These are phyloP conservation scores for Sycophila texana DNA, from an alignment of 2,888 invertebrate genomes.

Conservation along the genomic window DNA sequence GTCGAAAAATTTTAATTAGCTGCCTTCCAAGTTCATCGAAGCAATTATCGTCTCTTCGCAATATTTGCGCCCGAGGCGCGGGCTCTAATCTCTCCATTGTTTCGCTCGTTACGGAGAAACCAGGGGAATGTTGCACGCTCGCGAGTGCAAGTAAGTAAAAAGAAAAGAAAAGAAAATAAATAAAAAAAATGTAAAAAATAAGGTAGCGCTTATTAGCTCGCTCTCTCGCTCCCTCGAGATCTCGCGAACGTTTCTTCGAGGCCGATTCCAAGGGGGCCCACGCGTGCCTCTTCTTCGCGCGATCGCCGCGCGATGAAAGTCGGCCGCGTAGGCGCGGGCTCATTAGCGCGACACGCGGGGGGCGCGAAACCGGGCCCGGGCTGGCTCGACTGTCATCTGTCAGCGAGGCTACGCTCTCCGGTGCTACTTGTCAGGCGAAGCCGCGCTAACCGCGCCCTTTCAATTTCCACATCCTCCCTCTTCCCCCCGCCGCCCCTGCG, in stretches of 20 bases:
- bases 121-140: slow-evolving; percentile 18
- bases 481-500: not conserved
- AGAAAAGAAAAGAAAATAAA: too few species aligned
- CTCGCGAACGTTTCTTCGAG: not conserved
- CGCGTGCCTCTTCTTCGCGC: too few species aligned
- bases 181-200: not conserved
- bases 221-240: too few species aligned
- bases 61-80: not conserved
- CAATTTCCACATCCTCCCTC: slow-evolving; percentile 21
- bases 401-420: not conserved
- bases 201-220: slow-evolving; percentile 16
- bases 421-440: slow-evolving; percentile 28
- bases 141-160: not conserved
- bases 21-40: not conserved
- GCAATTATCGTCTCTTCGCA: not conserved
- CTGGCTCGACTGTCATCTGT: slow-evolving; percentile 36
- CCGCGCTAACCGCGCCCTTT: slow-evolving; percentile 17
- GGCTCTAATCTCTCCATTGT: slow-evolving; percentile 23
- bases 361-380: not conserved
- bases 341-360: slow-evolving; percentile 17
- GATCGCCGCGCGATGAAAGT: too few species aligned
- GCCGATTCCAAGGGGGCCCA: slow-evolving; percentile 8
- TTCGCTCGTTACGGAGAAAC: slow-evolving; percentile 9
- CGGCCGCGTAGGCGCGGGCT: not conserved
- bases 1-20: too few species aligned